Conservation (phyloP, 2,113 vertebrate genomes). For the Pionites leucogaster region DNA sequence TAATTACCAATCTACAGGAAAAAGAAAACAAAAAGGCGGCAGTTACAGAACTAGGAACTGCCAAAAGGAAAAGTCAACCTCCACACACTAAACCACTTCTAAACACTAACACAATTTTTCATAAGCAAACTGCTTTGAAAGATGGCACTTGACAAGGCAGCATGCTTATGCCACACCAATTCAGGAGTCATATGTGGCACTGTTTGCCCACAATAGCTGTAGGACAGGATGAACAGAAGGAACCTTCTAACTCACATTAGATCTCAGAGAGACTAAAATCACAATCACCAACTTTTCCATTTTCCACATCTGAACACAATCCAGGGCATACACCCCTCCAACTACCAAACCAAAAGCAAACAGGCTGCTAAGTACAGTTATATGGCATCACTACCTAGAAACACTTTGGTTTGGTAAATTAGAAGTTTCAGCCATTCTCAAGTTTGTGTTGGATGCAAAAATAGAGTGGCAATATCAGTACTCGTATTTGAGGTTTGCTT, state of each 20-base stretch:
- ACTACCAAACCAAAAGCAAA: neutral
- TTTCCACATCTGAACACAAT: neutral
- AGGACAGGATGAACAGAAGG: neutral
- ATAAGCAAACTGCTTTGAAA: neutral
- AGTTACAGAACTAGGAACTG: neutral
- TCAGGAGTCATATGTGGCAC: neutral
- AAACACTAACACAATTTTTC: neutral
- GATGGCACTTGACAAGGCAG: neutral
- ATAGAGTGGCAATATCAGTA: rapidly evolving
- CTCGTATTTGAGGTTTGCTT: neutral
- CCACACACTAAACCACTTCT: neutral
- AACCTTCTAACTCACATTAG: neutral
- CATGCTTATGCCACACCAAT: neutral
- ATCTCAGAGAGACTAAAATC: neutral
- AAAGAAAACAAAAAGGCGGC: neutral
- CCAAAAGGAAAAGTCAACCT: neutral
- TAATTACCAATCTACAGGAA: neutral
- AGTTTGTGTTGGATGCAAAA: neutral
- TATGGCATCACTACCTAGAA: neutral
- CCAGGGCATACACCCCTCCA: neutral
- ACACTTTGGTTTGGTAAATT: neutral
- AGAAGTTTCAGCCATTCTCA: neutral
- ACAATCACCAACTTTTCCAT: neutral
- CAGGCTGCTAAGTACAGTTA: neutral
- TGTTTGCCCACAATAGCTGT: neutral